phyloP scores from a whole-genome alignment of 1,140 invertebrate species.

The Drosophila ficusphila region DNA sequence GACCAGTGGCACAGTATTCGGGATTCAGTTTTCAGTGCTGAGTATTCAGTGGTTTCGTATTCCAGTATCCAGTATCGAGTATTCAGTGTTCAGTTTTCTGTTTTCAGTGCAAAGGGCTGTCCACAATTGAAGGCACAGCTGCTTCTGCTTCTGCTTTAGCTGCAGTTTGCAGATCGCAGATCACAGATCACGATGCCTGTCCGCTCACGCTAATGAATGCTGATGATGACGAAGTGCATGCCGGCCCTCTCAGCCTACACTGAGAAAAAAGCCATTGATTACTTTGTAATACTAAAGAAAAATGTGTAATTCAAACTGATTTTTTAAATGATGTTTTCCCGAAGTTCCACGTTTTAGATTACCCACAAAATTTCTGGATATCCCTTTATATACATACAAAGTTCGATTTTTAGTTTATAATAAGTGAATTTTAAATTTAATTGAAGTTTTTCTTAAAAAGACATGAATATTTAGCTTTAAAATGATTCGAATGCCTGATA shows the following conservation, averaged over 20 bases:
- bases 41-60: background rate
- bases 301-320: too few relatives aligned
- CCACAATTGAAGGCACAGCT: constrained; percentile 32
- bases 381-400: too few relatives aligned
- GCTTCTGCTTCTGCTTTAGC: constrained; percentile 8
- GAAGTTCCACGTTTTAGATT: too few relatives aligned
- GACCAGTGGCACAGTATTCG: constrained; percentile 46
- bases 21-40: background rate
- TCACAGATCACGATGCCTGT: constrained; percentile 70
- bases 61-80: background rate
- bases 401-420: too few relatives aligned
- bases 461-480: too few relatives aligned
- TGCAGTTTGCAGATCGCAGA: constrained; percentile 45
- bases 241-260: constrained; percentile 6
- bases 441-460: too few relatives aligned
- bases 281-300: too few relatives aligned
- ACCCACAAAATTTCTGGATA: too few relatives aligned
- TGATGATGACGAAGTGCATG: constrained; percentile 72
- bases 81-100: background rate
- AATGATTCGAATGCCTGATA: too few relatives aligned
- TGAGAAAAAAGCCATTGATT: background rate
- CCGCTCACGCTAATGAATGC: constrained; percentile 77
- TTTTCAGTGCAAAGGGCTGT: constrained; percentile 43
- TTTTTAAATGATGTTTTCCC: too few relatives aligned
- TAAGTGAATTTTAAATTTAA: too few relatives aligned